phyloP scores from a whole-genome alignment of 1,140 invertebrate genomes.

The Dryas iulia region DNA sequence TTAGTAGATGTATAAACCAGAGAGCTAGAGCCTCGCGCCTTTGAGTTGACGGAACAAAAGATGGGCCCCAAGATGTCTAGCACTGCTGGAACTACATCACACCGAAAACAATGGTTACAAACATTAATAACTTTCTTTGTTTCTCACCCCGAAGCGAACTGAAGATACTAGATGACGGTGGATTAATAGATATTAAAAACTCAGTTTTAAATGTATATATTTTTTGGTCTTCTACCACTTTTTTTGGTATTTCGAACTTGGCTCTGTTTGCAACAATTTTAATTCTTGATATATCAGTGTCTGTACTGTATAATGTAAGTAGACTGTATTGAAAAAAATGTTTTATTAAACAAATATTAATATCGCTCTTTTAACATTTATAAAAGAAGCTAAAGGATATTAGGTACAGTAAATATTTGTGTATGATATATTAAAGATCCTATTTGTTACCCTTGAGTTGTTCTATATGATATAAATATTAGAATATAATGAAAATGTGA shows the following conservation, averaged over 20 bases:
- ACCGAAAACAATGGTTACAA: conserved; percentile 57
- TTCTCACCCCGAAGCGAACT: conserved; percentile 36
- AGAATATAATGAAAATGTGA: background rate
- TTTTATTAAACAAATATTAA: background rate
- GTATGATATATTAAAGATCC: background rate
- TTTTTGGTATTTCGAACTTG: background rate
- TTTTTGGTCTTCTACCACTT: too few relatives aligned
- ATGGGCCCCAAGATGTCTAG: conserved; percentile 37
- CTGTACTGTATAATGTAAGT: background rate
- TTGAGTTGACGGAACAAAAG: conserved; percentile 36
- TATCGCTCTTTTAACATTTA: background rate
- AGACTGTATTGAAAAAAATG: background rate
- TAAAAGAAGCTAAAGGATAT: background rate
- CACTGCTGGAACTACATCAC: conserved; percentile 43
- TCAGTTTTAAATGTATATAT: background rate
- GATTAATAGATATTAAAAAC: conserved; percentile 49
- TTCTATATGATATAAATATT: conserved; percentile 6
- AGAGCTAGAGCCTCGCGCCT: conserved; percentile 34
- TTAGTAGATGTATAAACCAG: conserved; percentile 48
- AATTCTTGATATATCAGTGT: background rate
- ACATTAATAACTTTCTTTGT: conserved; percentile 73
- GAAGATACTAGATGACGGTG: conserved; percentile 39
- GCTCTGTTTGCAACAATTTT: background rate
- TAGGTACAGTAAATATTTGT: background rate
- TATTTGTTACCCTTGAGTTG: background rate